Evolutionary conservation across 2,797 vertebrate species (phyloP).

Genomic region (Sebastes diploproa): DNA sequence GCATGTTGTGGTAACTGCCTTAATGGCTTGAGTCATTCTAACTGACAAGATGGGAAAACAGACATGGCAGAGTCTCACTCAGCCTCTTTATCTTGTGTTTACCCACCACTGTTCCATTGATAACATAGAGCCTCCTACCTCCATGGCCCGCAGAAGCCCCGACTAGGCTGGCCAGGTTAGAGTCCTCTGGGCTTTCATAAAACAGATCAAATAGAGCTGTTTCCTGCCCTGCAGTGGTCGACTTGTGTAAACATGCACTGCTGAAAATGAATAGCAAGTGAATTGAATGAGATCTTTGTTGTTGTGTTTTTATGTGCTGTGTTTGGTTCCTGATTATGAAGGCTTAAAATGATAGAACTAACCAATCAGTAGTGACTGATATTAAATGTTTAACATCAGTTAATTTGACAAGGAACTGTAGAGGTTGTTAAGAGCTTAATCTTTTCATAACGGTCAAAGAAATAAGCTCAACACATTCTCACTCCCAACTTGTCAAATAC

Average conservation of each 20-base stretch:
- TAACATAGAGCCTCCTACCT: conserved; percentile 56
- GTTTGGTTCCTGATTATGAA: not conserved
- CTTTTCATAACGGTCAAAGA: not conserved
- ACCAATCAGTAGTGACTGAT: not conserved
- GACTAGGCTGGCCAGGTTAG: not conserved
- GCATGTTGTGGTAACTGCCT: conserved; percentile 69
- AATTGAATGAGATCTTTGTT: not conserved
- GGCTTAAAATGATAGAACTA: not conserved
- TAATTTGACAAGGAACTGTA: not conserved
- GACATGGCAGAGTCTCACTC: conserved; percentile 76
- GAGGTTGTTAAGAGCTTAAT: not conserved
- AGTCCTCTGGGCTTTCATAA: conserved; percentile 15
- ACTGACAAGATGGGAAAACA: conserved; percentile 77
- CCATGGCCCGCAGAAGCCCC: conserved; percentile 23
- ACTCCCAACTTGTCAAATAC: too few relatives aligned
- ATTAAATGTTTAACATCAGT: not conserved
- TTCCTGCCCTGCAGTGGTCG: not conserved
- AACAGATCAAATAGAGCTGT: not conserved
- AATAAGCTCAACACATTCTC: too few relatives aligned
- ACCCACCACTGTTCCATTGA: conserved; percentile 68
- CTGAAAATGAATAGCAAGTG: not conserved
- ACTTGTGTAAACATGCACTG: not conserved
- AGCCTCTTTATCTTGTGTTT: conserved; percentile 76
- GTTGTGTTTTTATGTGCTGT: not conserved
- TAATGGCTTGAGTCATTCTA: conserved; percentile 76